phyloP scores from a whole-genome alignment of 2,888 invertebrate genomes.

The Aleiodes alternator region DNA sequence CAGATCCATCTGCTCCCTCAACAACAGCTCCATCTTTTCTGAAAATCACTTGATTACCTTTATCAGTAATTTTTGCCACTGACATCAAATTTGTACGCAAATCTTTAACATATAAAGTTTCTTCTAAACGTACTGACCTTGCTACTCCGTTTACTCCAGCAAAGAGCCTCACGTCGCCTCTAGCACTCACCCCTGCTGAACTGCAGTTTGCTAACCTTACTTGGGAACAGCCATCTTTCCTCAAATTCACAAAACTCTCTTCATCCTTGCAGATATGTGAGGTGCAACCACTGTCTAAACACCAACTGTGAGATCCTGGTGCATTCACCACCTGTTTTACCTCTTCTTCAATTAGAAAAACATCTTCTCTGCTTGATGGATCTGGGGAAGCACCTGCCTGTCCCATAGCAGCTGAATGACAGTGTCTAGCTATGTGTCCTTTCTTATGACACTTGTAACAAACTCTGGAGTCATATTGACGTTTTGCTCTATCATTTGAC shows the following conservation, averaged over 20 bases:
- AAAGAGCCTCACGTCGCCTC: constrained; percentile 36
- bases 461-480: no score
- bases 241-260: constrained; percentile 20
- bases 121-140: constrained; percentile 15
- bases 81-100: constrained; percentile 54
- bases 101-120: constrained; percentile 38
- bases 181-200: constrained; percentile 33
- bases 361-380: neutral
- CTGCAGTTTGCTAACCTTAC: constrained; percentile 37
- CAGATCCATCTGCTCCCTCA: constrained; percentile 20
- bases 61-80: constrained; percentile 54
- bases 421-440: neutral
- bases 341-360: constrained; percentile 12
- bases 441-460: no score
- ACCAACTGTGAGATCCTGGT: constrained; percentile 17
- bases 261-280: constrained; percentile 33
- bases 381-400: neutral
- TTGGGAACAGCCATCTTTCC: neutral
- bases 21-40: constrained; percentile 45
- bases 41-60: constrained; percentile 47
- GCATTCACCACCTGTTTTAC: neutral
- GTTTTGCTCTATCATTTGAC: no score
- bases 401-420: neutral
- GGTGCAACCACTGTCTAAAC: constrained; percentile 42
- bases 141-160: neutral